Percentiles rank a stretch among this genome's conserved stretches.
Conservation (phyloP, 2,113 vertebrate genomes). For the Papio anubis region DNA sequence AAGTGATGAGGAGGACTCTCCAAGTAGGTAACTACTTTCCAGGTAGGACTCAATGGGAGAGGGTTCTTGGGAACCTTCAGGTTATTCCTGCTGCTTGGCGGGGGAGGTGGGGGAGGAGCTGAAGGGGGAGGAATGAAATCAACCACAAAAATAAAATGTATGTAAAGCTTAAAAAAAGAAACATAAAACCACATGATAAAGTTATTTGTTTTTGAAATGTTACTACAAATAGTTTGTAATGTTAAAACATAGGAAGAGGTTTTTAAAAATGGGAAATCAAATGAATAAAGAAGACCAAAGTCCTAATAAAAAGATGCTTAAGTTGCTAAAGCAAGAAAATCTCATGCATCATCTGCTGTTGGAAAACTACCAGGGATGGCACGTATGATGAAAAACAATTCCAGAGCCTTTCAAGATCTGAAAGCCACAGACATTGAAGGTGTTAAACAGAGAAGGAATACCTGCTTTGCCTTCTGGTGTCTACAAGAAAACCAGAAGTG, state of each 20-base stretch:
- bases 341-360: background rate
- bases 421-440: background rate
- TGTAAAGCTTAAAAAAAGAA: background rate
- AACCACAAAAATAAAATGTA: no score
- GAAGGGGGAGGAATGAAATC: no score
- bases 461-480: background rate
- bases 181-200: background rate
- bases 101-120: no score
- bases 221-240: background rate
- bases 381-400: background rate
- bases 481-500: no score
- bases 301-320: background rate
- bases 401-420: background rate
- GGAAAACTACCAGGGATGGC: background rate
- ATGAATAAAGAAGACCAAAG: background rate
- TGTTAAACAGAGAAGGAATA: background rate
- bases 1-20: no score
- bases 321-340: background rate
- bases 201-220: background rate
- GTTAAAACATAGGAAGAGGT: background rate
- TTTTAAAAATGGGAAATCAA: background rate
- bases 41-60: no score
- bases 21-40: no score
- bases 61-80: no score
- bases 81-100: no score